Conservation (phyloP, 2,888 invertebrate species). For the Lasioglossum villosulum region DNA sequence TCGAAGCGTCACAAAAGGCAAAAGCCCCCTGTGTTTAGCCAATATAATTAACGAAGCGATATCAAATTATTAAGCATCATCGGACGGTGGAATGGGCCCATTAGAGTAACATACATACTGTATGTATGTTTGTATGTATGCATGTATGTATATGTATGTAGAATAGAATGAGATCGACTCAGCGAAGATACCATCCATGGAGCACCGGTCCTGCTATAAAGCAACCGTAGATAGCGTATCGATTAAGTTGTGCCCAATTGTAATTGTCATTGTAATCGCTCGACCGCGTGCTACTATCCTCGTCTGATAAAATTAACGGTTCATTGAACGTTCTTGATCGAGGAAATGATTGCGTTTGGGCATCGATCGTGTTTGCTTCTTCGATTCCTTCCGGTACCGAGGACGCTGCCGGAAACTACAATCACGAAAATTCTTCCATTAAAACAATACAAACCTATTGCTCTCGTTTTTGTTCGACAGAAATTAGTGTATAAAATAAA, state of each 20-base stretch:
- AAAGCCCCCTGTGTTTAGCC: constrained; percentile 61
- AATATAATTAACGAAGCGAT: constrained; percentile 6
- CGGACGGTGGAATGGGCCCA: too few relatives aligned
- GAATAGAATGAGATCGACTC: constrained; percentile 9
- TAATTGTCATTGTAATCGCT: constrained; percentile 74
- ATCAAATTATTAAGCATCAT: not conserved
- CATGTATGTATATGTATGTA: not conserved
- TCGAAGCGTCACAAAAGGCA: constrained; percentile 43
- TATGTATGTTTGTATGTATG: not conserved
- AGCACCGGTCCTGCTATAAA: constrained; percentile 78
- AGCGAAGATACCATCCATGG: constrained; percentile 76
- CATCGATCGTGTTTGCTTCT: constrained; percentile 24
- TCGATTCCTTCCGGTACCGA: constrained; percentile 29
- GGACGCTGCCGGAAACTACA: constrained; percentile 27
- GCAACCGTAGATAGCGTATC: constrained; percentile 80
- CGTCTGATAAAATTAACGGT: constrained; percentile 61
- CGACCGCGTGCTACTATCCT: constrained; percentile 41
- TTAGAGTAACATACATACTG: not conserved
- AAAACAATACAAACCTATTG: not conserved
- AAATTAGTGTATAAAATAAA: not conserved
- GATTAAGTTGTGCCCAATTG: constrained; percentile 77
- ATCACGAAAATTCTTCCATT: not conserved
- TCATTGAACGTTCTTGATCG: constrained; percentile 59
- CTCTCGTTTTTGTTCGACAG: not conserved
- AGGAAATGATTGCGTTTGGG: constrained; percentile 8